Conservation (phyloP, 1,140 invertebrate genomes). For the Pseudomyrmex concolor region DNA sequence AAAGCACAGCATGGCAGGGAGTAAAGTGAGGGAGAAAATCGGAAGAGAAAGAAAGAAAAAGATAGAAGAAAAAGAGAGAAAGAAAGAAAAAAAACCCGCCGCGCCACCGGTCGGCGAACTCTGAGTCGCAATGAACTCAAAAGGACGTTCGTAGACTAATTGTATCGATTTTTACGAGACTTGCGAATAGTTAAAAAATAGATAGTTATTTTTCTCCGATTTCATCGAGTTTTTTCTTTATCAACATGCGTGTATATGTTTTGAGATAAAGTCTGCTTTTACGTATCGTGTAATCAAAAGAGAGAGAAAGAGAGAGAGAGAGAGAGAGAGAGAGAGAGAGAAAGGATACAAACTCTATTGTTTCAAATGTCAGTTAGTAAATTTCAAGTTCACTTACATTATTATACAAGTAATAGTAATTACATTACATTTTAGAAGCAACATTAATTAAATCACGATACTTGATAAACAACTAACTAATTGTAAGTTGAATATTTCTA, state of each 20-base stretch:
- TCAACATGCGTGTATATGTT: not conserved
- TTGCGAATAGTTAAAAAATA: constrained; percentile 13
- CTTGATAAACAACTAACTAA: not conserved
- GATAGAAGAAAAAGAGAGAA: constrained; percentile 54
- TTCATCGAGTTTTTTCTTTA: not conserved
- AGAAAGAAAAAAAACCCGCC: constrained; percentile 25
- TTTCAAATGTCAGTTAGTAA: not conserved
- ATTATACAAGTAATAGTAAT: not conserved
- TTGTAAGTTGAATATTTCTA: no score
- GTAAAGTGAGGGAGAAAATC: constrained; percentile 28
- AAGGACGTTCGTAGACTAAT: constrained; percentile 57
- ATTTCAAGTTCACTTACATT: not conserved
- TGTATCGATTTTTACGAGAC: constrained; percentile 53
- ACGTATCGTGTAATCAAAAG: no score
- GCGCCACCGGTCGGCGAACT: constrained; percentile 58
- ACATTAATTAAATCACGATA: constrained; percentile 41
- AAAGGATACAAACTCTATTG: no score
- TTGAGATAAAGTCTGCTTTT: no score
- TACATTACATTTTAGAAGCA: constrained; percentile 32
- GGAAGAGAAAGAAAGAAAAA: constrained; percentile 48
- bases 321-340: no score
- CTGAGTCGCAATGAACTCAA: constrained; percentile 44
- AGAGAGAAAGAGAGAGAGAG: no score
- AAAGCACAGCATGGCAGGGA: constrained; percentile 51
- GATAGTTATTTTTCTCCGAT: not conserved